Conservation (phyloP, 2,797 vertebrate genomes). For the Falco naumanni region DNA sequence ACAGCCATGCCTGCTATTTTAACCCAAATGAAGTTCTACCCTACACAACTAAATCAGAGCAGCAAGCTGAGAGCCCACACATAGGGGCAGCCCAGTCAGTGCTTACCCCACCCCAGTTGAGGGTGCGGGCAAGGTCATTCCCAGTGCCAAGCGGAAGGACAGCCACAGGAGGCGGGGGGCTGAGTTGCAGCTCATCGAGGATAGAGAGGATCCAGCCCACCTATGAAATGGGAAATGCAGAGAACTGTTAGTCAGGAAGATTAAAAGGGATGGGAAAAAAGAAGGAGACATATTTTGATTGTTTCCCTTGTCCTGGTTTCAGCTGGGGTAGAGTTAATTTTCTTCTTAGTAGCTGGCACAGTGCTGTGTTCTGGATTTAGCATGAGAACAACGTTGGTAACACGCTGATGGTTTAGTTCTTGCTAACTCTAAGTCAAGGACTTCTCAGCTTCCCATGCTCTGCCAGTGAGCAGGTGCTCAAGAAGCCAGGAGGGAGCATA, state of each 20-base stretch:
- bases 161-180: constrained; percentile 94
- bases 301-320: neutral
- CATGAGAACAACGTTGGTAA: no score
- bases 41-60: neutral
- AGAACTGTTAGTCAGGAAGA: neutral
- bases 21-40: neutral
- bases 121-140: constrained; percentile 97
- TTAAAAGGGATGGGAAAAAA: neutral
- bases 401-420: no score
- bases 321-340: no score
- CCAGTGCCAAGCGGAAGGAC: constrained; percentile 98
- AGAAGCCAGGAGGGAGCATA: no score
- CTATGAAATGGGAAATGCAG: constrained; percentile 71
- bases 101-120: constrained; percentile 99
- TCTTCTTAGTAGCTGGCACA: no score
- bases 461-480: no score
- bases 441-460: no score
- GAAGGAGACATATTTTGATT: neutral
- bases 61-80: neutral
- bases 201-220: constrained; percentile 99
- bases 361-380: no score
- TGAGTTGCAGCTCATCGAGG: constrained; percentile 94
- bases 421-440: no score
- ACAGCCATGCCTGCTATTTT: neutral
- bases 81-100: neutral